Evolutionary conservation across 35 echinoderm and acorn worm species (phyloP).

Genomic region (Holothuria glaberrima): DNA sequence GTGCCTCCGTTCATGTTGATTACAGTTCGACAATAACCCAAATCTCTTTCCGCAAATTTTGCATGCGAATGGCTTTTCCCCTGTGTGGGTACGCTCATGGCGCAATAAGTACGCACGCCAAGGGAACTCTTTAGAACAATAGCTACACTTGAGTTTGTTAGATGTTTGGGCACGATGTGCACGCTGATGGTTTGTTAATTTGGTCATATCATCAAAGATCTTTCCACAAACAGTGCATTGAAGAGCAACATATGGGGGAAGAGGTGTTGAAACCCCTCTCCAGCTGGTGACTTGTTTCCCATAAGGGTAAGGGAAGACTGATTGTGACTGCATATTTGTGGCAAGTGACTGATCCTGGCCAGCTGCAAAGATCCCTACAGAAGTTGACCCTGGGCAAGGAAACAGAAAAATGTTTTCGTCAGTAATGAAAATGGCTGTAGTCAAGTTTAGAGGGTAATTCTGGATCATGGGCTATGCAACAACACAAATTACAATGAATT

Average conservation of each 20-base stretch:
- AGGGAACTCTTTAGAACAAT: constrained; percentile 2
- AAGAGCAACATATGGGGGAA: too few species aligned
- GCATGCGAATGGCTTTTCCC: constrained; percentile 12
- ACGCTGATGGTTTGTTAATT: neutral
- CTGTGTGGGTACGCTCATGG: constrained; percentile 41
- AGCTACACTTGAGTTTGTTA: constrained; percentile 20
- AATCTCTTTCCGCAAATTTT: constrained; percentile 45
- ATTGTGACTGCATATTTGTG: too few species aligned
- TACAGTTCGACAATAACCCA: neutral
- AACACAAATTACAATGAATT: too few species aligned
- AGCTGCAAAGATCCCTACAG: neutral
- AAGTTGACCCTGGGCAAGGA: constrained; percentile 23
- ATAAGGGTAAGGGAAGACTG: too few species aligned
- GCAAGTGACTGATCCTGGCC: too few species aligned
- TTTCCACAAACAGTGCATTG: too few species aligned
- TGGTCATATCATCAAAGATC: neutral
- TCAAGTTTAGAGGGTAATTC: too few species aligned
- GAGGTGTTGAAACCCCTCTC: too few species aligned
- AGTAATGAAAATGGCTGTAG: too few species aligned
- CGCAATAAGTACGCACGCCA: neutral
- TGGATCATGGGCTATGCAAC: too few species aligned
- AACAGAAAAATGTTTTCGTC: constrained; percentile 21
- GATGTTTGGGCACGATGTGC: neutral
- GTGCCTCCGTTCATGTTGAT: constrained; percentile 21
- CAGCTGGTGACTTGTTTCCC: too few species aligned